Evolutionary conservation across 2,888 invertebrate species (phyloP).

Genomic region (Nomada lathburiana): DNA sequence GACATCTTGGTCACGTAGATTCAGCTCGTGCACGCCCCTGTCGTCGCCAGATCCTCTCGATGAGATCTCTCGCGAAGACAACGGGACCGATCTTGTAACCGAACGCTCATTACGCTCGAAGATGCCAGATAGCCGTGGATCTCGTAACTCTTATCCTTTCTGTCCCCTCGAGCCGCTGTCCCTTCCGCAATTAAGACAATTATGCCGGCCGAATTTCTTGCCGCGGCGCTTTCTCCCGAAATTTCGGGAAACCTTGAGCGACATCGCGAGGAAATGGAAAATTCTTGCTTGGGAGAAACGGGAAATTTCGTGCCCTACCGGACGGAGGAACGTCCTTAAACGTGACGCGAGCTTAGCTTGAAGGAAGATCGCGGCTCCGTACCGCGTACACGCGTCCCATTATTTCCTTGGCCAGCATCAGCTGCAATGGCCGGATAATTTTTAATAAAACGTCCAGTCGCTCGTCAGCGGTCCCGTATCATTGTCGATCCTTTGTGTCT

Average conservation of each 20-base stretch:
- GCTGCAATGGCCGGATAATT: conserved; percentile 34
- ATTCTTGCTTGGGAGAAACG: neutral
- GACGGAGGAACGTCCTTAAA: neutral
- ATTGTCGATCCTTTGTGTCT: conserved; percentile 54
- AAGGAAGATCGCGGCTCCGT: neutral
- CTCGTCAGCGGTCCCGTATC: conserved; percentile 47
- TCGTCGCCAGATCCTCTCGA: conserved; percentile 59
- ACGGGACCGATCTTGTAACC: conserved; percentile 56
- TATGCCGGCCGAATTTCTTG: conserved; percentile 24
- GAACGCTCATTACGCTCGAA: conserved; percentile 63
- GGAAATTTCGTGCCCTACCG: no score
- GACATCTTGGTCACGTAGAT: conserved; percentile 75
- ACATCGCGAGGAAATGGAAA: neutral
- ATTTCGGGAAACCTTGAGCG: no score
- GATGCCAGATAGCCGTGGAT: conserved; percentile 42
- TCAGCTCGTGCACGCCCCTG: conserved; percentile 62
- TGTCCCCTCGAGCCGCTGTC: conserved; percentile 8
- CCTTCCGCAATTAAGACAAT: conserved; percentile 50
- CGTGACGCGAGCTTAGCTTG: neutral
- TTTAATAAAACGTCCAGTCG: conserved; percentile 54
- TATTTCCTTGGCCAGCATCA: conserved; percentile 12
- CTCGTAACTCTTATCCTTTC: conserved; percentile 4
- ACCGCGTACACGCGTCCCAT: neutral
- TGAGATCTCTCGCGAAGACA: conserved; percentile 58
- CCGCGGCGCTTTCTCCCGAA: neutral